Evolutionary conservation across 2,113 vertebrate species (phyloP).

Genomic region (Okapia johnstoni): DNA sequence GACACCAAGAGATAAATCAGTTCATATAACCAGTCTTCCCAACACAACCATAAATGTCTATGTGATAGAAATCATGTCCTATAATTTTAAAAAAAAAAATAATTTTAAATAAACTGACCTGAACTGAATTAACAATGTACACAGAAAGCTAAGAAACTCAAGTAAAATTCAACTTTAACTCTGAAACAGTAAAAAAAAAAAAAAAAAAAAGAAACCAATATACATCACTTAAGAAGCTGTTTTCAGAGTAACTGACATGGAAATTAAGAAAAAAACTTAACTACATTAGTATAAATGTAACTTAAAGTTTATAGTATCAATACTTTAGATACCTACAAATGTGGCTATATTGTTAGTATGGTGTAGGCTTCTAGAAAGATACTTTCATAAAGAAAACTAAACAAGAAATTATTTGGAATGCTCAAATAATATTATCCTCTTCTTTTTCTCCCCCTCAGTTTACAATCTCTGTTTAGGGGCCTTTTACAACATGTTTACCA

Average conservation of each 20-base stretch:
- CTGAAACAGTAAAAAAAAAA: background rate
- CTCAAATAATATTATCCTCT: background rate
- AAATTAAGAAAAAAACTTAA: background rate
- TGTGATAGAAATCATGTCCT: background rate
- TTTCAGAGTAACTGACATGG: background rate
- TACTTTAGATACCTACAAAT: background rate
- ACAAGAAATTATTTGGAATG: background rate
- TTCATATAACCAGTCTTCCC: background rate
- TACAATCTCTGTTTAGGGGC: background rate
- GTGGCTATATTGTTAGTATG: background rate
- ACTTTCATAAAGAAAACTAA: slow-evolving; percentile 1
- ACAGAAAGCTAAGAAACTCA: background rate
- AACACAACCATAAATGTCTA: background rate
- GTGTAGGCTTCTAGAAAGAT: background rate
- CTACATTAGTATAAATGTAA: background rate
- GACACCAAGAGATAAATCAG: background rate
- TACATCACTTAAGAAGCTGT: background rate
- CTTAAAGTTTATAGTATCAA: background rate
- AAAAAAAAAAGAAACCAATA: background rate
- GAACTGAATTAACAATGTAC: background rate
- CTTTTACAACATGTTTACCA: background rate
- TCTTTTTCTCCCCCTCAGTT: background rate
- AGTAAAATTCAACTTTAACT: background rate
- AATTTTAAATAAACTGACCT: background rate
- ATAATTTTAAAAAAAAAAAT: background rate